Base-by-base conservation (phyloP, 1,140 invertebrate species). In the Cydia splendana region DNA sequence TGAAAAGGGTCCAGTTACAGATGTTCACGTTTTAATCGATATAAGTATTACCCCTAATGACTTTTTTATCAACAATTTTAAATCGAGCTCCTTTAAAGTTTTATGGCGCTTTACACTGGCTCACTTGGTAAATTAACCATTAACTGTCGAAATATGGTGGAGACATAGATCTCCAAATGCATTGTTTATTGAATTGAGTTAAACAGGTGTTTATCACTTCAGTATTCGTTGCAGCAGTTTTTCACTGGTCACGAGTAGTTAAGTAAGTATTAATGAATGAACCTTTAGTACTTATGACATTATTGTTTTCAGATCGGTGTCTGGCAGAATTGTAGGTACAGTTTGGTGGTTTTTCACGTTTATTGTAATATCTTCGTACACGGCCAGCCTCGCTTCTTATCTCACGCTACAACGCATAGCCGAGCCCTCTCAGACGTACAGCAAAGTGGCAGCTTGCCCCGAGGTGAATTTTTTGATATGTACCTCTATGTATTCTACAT, bases 291-390 rank as follows among this genome's bases (percentile, higher is more conserved):
- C 38, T 9, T 15, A 48, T 48, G 10, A 2, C 12, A 65, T 34
- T 15, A 38, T 42, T 51, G 45, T 74, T 85, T 89, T 69, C 88
- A 98, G 97, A 87, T 98, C 98, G 1, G 95, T 98, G 65, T 98
- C 98, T 7, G 98, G 98, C 2, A 95, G 99, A 24, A 98, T 99
- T 82, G 98, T 99, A 0, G 98, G 98, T 4, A 96, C 97, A 74
- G 98, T 98, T 6, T 99, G 99, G 99, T 99, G 99, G 98, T 99
- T 99, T 92, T 99, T 99, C 90, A 99, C 98, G 0, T 94, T 99
- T 42, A 99, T 99, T 85, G 95, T 99, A 76, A 98, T 99, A 81
- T 98, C 98, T 3, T 99, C 98, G 10, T 99, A 99, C 93, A 99
- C 98, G 28, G 98, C 99, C 78, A 99, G 99, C 93, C 94, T 99